Percentiles rank a stretch among this genome's conserved stretches.
Evolutionary conservation across 2,888 invertebrate genomes (phyloP).

Genomic region (Petrophora chlorosata): DNA sequence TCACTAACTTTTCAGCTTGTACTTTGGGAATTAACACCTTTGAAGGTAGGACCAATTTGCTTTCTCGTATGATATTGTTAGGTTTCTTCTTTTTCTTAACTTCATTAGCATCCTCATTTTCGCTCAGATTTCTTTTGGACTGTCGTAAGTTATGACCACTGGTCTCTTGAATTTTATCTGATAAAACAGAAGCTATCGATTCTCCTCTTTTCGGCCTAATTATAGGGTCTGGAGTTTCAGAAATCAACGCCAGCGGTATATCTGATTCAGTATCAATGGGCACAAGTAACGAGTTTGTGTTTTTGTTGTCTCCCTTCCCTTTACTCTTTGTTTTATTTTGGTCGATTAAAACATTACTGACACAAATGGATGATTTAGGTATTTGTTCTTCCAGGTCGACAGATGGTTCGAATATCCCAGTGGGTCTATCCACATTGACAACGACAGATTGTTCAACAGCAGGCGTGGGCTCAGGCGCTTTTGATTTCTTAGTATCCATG

Average conservation of each 20-base stretch:
- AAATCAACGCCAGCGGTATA: constrained; percentile 69
- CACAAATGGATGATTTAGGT: constrained; percentile 82
- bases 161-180: constrained; percentile 78
- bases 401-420: constrained; percentile 88
- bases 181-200: constrained; percentile 76
- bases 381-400: constrained; percentile 87
- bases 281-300: constrained; percentile 52
- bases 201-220: constrained; percentile 74
- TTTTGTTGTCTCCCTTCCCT: constrained; percentile 49
- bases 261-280: constrained; percentile 73
- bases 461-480: constrained; percentile 50
- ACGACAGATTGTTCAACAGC: constrained; percentile 57
- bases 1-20: constrained; percentile 64
- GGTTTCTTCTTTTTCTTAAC: constrained; percentile 75
- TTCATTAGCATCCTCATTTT: constrained; percentile 66
- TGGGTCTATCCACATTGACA: constrained; percentile 82
- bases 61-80: constrained; percentile 72
- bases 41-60: constrained; percentile 72
- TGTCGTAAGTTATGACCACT: constrained; percentile 77
- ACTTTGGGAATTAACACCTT: constrained; percentile 71
- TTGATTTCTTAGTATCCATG: constrained; percentile 74
- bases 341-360: constrained; percentile 64
- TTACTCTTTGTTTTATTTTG: constrained; percentile 65
- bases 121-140: constrained; percentile 70
- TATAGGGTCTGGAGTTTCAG: constrained; percentile 69